Conservation (phyloP, 2,113 vertebrate genomes). For the Cyrtonyx montezumae region DNA sequence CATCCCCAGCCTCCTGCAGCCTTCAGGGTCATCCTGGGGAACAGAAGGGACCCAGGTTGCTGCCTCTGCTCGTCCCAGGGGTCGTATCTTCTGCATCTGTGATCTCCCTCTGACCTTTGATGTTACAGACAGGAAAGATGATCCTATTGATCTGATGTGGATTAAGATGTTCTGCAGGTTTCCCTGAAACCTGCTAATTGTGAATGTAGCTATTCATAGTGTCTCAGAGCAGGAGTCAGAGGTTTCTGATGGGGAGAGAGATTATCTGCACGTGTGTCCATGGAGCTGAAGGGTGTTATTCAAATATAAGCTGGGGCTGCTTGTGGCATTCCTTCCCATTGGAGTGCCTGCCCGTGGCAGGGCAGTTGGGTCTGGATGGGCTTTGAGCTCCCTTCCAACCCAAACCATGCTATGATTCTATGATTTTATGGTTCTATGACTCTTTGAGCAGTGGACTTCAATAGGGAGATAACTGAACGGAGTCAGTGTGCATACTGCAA, state of each 20-base stretch:
- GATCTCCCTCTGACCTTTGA: neutral
- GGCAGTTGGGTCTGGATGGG: too few relatives aligned
- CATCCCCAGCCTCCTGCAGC: neutral
- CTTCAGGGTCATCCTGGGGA: fast-evolving
- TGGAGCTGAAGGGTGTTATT: fast-evolving
- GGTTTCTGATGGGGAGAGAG: neutral
- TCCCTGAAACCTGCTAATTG: conserved; percentile 31
- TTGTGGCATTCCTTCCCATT: neutral
- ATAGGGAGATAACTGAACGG: fast-evolving
- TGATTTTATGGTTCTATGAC: too few relatives aligned
- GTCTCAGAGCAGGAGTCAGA: neutral
- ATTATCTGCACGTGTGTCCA: neutral
- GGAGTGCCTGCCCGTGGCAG: too few relatives aligned
- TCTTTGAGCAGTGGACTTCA: neutral
- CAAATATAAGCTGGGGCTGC: neutral
- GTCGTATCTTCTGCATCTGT: neutral
- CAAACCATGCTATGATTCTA: too few relatives aligned
- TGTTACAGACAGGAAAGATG: neutral
- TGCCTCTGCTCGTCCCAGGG: neutral
- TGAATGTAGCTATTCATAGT: neutral
- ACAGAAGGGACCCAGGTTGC: neutral
- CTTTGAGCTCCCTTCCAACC: too few relatives aligned
- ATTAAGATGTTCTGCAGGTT: conserved; percentile 39
- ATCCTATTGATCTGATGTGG: neutral
- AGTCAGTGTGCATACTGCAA: neutral